Evolutionary conservation across 2,888 invertebrate genomes (phyloP), one percentile per base, ranked within the genome.

Genomic region (Nephrotoma guestfalica): DNA sequence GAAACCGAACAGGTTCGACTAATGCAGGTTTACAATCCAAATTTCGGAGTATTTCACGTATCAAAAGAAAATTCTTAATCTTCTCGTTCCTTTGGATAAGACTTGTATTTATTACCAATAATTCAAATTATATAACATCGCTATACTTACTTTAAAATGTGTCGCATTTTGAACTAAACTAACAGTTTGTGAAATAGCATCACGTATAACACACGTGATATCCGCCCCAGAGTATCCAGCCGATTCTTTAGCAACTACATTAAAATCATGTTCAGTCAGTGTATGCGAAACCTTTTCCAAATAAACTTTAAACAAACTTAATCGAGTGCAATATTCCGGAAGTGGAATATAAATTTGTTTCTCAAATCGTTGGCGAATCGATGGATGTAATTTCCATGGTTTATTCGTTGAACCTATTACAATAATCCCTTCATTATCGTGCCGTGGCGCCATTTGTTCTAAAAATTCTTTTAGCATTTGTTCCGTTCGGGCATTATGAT

Each of bases 391-490:
- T 3, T 96, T 96, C 98, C 98, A 96, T 0, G 96, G 96, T 88
- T 98, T 98, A 93, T 98, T 99, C 1, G 98, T 99, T 40, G 98
- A 98, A 15, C 98, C 98, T 30, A 87, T 15, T 0, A 97, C 96
- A 86, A 97, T 93, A 88, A 99, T 96, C 40, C 97, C 97, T 89
- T 98, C 97, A 90, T 95, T 96, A 90, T 98, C 96, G 90, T 95
- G 96, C 0, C 98, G 98, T 89, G 96, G 95, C 93, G 98, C 98
- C 98, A 98, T 98, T 92, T 99, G 98, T 47, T 98, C 97, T 87
- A 98, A 94, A 92, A 98, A 98, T 91, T 99, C 98, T 0, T 98
- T 98, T 92, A 98, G 98, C 90, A 99, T 98, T 89, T 98, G 93
- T 87, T 98, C 93, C 3, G 98, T 97, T 0, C 97, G 97, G 92